phyloP scores from a whole-genome alignment of 2,888 invertebrate species.

The Phyllotreta cruciferae region DNA sequence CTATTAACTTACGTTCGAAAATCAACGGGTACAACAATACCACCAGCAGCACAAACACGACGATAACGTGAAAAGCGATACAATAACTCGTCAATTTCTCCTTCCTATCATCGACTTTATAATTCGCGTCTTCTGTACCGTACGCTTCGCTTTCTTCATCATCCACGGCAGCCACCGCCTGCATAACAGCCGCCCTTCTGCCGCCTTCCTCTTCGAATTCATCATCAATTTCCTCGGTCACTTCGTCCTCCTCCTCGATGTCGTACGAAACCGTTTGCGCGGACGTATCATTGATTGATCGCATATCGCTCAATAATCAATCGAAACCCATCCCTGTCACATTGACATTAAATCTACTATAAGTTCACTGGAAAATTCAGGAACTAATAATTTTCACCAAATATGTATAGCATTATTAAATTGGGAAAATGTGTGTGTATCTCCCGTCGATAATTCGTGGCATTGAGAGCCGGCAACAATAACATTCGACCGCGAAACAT shows the following conservation, averaged over 20 bases:
- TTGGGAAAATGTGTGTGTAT: too few species aligned
- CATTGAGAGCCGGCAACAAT: slow-evolving; percentile 31
- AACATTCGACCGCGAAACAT: slow-evolving; percentile 32
- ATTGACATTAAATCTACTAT: slow-evolving; percentile 25
- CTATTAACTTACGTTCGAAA: neutral
- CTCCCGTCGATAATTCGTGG: slow-evolving; percentile 14
- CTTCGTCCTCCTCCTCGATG: neutral
- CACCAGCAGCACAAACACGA: neutral
- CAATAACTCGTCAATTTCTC: neutral
- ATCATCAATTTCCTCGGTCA: neutral
- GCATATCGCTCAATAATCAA: neutral
- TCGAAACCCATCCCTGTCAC: neutral
- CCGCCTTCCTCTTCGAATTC: neutral
- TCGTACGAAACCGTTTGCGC: neutral
- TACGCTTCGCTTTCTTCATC: neutral
- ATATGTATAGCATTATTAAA: too few species aligned
- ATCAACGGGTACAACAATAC: neutral
- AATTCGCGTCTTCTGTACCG: neutral
- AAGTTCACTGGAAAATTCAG: too few species aligned
- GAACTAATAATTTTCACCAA: too few species aligned
- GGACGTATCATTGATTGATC: neutral
- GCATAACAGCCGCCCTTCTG: neutral
- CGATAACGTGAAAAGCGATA: neutral
- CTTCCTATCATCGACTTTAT: neutral
- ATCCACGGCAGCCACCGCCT: neutral